Percentiles rank a stretch among this genome's conserved stretches.
These are phyloP conservation scores for Lacerta bilineata DNA, from an alignment of 2,797 vertebrate genomes.

Conservation along the genomic window DNA sequence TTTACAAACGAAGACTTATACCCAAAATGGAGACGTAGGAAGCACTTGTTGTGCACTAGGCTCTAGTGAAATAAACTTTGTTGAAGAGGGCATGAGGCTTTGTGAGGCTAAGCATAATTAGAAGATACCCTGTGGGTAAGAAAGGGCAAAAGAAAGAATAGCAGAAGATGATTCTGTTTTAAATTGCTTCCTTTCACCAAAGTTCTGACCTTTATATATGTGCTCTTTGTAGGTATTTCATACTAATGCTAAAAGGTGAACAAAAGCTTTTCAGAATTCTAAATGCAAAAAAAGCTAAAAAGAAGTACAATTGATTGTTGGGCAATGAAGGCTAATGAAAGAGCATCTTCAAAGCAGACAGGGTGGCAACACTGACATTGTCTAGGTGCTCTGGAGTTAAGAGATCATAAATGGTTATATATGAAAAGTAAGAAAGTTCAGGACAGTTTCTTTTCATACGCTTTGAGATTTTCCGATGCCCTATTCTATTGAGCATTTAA, in stretches of 20 bases:
- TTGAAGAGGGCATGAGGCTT: neutral
- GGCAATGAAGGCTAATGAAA: neutral
- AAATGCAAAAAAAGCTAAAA: slow-evolving; percentile 33
- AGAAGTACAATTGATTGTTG: neutral
- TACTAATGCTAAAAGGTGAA: slow-evolving; percentile 17
- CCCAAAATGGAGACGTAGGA: slow-evolving; percentile 44
- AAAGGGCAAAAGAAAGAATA: slow-evolving; percentile 34
- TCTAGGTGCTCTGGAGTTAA: neutral
- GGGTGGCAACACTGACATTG: neutral
- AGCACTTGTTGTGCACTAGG: slow-evolving; percentile 24
- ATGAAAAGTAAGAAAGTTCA: slow-evolving; percentile 8
- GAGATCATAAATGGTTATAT: neutral
- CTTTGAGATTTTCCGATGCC: neutral
- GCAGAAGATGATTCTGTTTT: slow-evolving; percentile 16
- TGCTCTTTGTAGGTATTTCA: slow-evolving; percentile 47
- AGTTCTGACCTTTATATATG: slow-evolving; percentile 40
- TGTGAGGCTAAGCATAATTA: slow-evolving; percentile 47
- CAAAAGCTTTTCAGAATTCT: slow-evolving; percentile 7
- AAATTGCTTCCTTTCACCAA: slow-evolving; percentile 43
- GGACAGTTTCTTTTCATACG: slow-evolving; percentile 7
- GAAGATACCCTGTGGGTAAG: slow-evolving; percentile 42
- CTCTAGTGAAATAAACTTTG: slow-evolving; percentile 43
- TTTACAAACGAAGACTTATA: neutral
- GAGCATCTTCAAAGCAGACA: slow-evolving; percentile 16
- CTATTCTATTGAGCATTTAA: neutral